phyloP scores from a whole-genome alignment of 2,797 vertebrate genomes.

The Sylvilagus floridanus region DNA sequence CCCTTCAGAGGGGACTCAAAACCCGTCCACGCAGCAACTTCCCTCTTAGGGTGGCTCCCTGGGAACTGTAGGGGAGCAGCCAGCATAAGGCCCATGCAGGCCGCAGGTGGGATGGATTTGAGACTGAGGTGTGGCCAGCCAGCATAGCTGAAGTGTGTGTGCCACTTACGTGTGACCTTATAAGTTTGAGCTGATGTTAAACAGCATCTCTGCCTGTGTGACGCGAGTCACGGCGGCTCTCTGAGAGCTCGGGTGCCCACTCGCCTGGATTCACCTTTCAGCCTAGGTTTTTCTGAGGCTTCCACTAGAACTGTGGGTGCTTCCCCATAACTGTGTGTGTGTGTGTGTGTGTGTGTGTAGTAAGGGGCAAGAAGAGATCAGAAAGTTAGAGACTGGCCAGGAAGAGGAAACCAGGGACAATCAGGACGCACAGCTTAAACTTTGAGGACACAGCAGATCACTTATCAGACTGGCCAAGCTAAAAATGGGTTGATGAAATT shows the following conservation, averaged over 20 bases:
- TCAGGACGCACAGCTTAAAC: too few species aligned
- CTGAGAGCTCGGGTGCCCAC: neutral
- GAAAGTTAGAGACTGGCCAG: neutral
- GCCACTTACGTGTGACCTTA: neutral
- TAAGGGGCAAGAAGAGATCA: neutral
- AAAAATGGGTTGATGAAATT: neutral
- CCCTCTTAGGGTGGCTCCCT: neutral
- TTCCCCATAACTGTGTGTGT: neutral
- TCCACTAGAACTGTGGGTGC: neutral
- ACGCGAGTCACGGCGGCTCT: neutral
- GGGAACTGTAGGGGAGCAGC: neutral
- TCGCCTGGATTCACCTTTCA: constrained; percentile 8
- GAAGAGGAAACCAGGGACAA: neutral
- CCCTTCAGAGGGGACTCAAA: neutral
- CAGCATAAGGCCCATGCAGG: too few species aligned
- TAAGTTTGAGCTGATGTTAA: neutral
- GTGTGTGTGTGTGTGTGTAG: too few species aligned
- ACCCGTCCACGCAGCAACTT: neutral
- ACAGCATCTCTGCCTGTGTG: neutral
- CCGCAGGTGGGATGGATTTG: neutral
- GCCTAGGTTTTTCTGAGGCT: neutral
- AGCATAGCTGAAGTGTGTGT: neutral
- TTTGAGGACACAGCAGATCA: rapidly evolving
- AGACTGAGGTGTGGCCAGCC: neutral
- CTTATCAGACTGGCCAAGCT: neutral